These are phyloP conservation scores for Apodemia mormo DNA, from an alignment of 2,888 invertebrate genomes.

Conservation along the genomic window DNA sequence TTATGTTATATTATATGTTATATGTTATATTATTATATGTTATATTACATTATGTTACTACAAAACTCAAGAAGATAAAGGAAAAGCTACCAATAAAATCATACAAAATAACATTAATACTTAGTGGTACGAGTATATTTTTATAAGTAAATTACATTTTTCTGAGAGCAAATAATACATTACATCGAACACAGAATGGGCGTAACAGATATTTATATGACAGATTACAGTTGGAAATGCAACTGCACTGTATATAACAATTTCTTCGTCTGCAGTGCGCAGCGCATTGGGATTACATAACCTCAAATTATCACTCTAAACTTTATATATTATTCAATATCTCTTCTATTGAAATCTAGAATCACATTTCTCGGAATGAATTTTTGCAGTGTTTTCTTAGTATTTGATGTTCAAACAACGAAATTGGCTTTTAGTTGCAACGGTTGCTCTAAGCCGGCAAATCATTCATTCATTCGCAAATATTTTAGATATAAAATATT, in stretches of 20 bases:
- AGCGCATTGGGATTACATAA: conserved; percentile 67
- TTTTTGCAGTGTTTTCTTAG: conserved; percentile 57
- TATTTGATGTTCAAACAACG: conserved; percentile 70
- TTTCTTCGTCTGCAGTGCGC: conserved; percentile 56
- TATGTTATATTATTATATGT: no score
- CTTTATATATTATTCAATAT: conserved; percentile 65
- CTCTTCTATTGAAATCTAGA: conserved; percentile 45
- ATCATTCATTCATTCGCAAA: background rate
- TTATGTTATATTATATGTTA: no score
- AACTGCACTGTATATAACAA: conserved; percentile 17
- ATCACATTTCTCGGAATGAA: conserved; percentile 52
- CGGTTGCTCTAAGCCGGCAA: background rate
- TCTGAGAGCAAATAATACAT: background rate
- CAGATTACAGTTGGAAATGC: conserved; percentile 12
- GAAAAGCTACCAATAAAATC: no score
- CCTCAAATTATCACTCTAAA: conserved; percentile 66
- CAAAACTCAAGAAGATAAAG: no score
- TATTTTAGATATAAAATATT: background rate
- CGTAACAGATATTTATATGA: conserved; percentile 14
- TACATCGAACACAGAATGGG: background rate
- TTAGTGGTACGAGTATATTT: no score
- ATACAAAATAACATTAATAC: no score
- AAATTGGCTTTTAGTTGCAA: conserved; percentile 42
- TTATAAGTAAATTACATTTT: background rate
- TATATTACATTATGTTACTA: no score